These are phyloP conservation scores for Oscheius myriophilus DNA, from an alignment of 2,888 invertebrate genomes.

Conservation along the genomic window DNA sequence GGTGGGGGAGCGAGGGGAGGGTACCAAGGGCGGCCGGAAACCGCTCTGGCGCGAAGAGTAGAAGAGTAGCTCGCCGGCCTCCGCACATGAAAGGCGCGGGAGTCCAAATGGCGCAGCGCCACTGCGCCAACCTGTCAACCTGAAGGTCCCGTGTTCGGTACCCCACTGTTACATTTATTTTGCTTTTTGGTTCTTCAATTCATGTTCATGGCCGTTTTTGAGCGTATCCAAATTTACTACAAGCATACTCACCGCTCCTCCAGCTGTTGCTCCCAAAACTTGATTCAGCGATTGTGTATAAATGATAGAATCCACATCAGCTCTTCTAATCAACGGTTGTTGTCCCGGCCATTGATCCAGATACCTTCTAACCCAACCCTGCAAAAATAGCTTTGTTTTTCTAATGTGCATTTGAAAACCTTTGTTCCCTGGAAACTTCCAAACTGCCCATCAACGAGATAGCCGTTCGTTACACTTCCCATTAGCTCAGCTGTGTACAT, in stretches of 20 bases:
- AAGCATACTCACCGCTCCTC: neutral
- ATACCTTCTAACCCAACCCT: neutral
- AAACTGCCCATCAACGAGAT: neutral
- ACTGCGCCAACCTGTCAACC: no score
- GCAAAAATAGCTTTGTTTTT: neutral
- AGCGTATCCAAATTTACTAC: no score
- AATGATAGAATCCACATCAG: neutral
- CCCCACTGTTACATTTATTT: no score
- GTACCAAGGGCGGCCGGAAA: no score
- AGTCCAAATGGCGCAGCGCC: no score
- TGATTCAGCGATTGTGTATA: neutral
- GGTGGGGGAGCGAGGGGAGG: no score
- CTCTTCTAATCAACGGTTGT: neutral
- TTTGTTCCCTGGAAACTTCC: neutral
- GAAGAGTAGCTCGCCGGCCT: no score
- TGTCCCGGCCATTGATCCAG: constrained; percentile 10
- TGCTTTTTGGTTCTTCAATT: no score
- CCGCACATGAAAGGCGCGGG: no score
- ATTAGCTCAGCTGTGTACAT: constrained; percentile 5
- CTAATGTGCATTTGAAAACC: constrained; percentile 1
- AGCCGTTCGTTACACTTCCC: neutral
- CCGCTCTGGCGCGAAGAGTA: no score
- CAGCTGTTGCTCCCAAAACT: constrained; percentile 4
- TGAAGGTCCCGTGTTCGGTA: no score
- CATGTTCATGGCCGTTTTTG: no score